phyloP scores from a whole-genome alignment of 2,113 vertebrate genomes.

The Elachura formosa region DNA sequence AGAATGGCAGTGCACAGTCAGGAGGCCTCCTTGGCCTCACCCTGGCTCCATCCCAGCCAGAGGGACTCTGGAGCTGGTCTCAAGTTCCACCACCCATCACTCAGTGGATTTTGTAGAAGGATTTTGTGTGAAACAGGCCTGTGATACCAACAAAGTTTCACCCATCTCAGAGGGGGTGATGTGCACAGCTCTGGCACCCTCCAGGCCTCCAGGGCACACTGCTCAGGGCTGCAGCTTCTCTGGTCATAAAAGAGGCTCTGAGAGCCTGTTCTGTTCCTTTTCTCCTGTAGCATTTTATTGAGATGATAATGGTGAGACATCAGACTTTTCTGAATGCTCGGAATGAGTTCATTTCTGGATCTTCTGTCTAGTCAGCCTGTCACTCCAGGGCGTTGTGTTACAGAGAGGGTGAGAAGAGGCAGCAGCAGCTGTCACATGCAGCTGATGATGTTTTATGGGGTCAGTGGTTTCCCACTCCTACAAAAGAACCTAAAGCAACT shows the following conservation, averaged over 20 bases:
- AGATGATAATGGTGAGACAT: not conserved
- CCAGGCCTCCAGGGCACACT: fast-evolving
- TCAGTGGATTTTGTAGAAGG: not conserved
- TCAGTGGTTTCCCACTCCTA: not conserved
- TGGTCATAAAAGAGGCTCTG: not conserved
- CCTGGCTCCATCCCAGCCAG: not conserved
- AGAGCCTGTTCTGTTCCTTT: not conserved
- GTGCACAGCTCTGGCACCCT: fast-evolving
- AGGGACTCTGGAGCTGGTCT: not conserved
- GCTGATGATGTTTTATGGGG: not conserved
- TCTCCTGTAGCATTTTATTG: not conserved
- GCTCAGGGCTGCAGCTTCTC: not conserved
- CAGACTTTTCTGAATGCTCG: not conserved
- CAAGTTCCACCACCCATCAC: fast-evolving
- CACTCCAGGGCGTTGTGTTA: fast-evolving
- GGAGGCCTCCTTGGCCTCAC: not conserved
- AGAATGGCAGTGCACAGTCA: fast-evolving
- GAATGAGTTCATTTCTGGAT: not conserved
- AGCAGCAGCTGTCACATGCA: not conserved
- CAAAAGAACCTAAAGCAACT: not conserved
- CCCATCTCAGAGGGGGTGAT: fast-evolving
- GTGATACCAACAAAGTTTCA: fast-evolving
- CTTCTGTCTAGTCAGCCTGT: not conserved
- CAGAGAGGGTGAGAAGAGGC: not conserved
- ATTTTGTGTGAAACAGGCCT: not conserved